Evolutionary conservation across 37 sponge, comb jelly and placozoan species (phyloP), one percentile per base, ranked within the genome.

Genomic region (Geodia barretti): DNA sequence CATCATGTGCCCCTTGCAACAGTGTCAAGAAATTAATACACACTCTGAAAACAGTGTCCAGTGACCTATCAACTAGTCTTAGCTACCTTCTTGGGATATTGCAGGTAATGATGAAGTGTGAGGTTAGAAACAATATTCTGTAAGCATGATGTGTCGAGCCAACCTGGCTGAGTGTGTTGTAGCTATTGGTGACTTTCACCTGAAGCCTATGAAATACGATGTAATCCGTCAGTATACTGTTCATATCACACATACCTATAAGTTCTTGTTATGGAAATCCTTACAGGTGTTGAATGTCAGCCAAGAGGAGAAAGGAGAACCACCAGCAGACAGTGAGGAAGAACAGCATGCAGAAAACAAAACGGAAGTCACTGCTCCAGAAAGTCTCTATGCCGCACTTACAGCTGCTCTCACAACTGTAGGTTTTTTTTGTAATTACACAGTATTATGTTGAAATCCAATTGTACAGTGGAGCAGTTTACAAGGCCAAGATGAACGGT

Each of bases 41-140:
- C 7, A 47, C 54, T 47, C 54, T 71, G 40, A 31, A 30, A 11
- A 38, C 31, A 11, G 8, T 71, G 37, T 71, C 40, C 72, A 9
- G 72, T 71, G 37, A 71, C 31, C 8, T 30, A 71, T 11, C 72
- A 71, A 11, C 40, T 71, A 32, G 40, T 36, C 54, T 47, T 47
- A 47, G 54, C 54, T 14, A 47, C 54, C 54, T 47, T 7, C 7
- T 47, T 14, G 14, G 14, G 11, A 47, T 47, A 7, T 17, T 14
- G 7, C 54, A 17, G 54, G 54, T 47, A 14, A 47, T 47, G 7
- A 47, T 14, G 14, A 17, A 14, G n/a, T n/a, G n/a, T n/a, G n/a
- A n/a, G n/a, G n/a, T n/a, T n/a, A n/a, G n/a, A n/a, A n/a, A n/a
- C n/a, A n/a, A n/a, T n/a, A n/a, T n/a, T n/a, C n/a, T n/a, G n/a